These are phyloP conservation scores for Leptodirus hochenwartii DNA, from an alignment of 2,888 invertebrate genomes.

Conservation along the genomic window DNA sequence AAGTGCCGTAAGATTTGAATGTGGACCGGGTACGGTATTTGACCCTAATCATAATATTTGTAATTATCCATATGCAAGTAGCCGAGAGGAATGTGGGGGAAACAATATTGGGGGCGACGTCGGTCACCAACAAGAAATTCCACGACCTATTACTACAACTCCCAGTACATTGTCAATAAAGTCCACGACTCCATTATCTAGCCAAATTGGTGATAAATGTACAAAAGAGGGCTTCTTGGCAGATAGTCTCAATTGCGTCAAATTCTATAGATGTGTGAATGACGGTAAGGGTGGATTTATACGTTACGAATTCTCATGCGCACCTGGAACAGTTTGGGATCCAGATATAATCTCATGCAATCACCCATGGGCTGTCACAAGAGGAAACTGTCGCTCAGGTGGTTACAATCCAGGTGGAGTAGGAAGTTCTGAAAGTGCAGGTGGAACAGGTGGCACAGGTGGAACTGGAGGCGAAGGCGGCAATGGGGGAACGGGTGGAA, in stretches of 20 bases:
- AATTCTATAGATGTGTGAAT: conserved; percentile 59
- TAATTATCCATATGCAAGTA: conserved; percentile 49
- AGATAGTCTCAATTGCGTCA: conserved; percentile 47
- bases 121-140: no score
- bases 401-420: conserved; percentile 6
- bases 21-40: conserved; percentile 58
- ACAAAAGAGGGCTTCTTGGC: conserved; percentile 47
- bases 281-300: conserved; percentile 38
- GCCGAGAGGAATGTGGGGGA: conserved; percentile 45
- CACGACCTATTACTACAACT: conserved; percentile 7
- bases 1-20: conserved; percentile 47
- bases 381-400: conserved; percentile 10
- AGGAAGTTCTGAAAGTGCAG: conserved; percentile 8
- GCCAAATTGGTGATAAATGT: conserved; percentile 10
- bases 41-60: conserved; percentile 48
- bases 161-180: conserved; percentile 6
- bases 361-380: conserved; percentile 35
- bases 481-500: conserved; percentile 11
- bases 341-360: conserved; percentile 48
- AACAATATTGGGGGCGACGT: conserved; percentile 29
- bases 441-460: conserved; percentile 9
- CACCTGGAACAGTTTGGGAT: conserved; percentile 64
- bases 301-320: conserved; percentile 54
- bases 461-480: conserved; percentile 9
- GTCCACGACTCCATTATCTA: conserved; percentile 8